Evolutionary conservation across 35 echinoderm and acorn worm genomes (phyloP).

Genomic region (Ophioderma brevispina): DNA sequence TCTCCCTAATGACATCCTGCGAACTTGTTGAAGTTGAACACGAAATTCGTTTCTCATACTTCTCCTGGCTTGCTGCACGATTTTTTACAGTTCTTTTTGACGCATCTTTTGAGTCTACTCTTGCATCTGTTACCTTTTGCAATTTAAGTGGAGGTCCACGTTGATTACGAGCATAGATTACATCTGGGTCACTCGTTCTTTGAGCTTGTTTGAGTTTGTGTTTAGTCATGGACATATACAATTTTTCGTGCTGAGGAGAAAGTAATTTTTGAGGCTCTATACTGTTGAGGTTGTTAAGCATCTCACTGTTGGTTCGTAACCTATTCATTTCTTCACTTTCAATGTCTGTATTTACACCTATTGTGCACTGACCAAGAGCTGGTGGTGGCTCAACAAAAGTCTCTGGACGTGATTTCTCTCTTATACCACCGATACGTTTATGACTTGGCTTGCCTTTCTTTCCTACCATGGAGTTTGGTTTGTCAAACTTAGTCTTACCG

Average conservation of each 20-base stretch:
- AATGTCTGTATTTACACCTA: too few relatives aligned
- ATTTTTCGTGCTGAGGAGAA: background rate
- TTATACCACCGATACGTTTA: too few relatives aligned
- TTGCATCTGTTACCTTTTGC: background rate
- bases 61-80: background rate
- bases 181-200: background rate
- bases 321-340: too few relatives aligned
- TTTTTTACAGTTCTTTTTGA: background rate
- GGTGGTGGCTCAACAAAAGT: too few relatives aligned
- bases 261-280: background rate
- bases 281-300: too few relatives aligned
- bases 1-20: background rate
- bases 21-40: background rate
- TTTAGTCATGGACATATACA: background rate
- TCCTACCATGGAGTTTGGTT: too few relatives aligned
- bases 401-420: too few relatives aligned
- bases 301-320: too few relatives aligned
- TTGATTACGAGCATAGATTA: background rate
- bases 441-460: too few relatives aligned
- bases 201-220: background rate
- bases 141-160: background rate
- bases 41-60: background rate
- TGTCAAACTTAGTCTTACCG: too few relatives aligned
- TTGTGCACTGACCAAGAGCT: too few relatives aligned
- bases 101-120: background rate